These are phyloP conservation scores for Ammodytes marinus DNA, from an alignment of 2,113 vertebrate genomes.

Conservation along the genomic window DNA sequence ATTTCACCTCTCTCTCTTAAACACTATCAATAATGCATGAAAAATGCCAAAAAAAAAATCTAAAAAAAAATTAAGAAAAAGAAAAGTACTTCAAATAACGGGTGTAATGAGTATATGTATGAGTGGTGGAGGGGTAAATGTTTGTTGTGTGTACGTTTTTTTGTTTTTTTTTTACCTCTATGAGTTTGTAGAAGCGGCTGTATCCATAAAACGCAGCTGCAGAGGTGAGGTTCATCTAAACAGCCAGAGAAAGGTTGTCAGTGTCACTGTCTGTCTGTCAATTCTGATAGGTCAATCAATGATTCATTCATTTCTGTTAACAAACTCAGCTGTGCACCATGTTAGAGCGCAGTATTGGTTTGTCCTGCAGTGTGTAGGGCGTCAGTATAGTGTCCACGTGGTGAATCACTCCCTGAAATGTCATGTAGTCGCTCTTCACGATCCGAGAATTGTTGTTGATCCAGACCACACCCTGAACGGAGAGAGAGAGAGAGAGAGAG, in stretches of 20 bases:
- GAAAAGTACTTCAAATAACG: no score
- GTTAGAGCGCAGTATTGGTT: constrained; percentile 1
- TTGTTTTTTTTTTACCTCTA: constrained; percentile 85
- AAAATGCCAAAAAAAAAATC: no score
- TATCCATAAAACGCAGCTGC: constrained; percentile 90
- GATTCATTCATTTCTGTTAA: background rate
- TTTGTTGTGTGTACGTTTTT: no score
- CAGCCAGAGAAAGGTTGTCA: constrained; percentile 42
- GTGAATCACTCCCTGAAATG: constrained; percentile 90
- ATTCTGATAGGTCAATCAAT: background rate
- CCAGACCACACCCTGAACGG: constrained; percentile 88
- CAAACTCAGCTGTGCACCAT: background rate
- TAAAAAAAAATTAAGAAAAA: no score
- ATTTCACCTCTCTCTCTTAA: no score
- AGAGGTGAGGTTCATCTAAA: constrained; percentile 86
- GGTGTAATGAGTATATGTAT: background rate
- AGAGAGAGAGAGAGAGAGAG: constrained; percentile 2
- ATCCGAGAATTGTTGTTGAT: constrained; percentile 89
- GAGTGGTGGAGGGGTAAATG: background rate
- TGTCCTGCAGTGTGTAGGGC: constrained; percentile 78
- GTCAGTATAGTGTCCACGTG: constrained; percentile 88
- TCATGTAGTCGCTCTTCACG: constrained; percentile 84
- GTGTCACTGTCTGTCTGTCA: background rate
- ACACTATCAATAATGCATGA: no score
- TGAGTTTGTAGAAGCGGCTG: constrained; percentile 87